phyloP scores from a whole-genome alignment of 2,113 vertebrate species.

The Ciconia maguari region DNA sequence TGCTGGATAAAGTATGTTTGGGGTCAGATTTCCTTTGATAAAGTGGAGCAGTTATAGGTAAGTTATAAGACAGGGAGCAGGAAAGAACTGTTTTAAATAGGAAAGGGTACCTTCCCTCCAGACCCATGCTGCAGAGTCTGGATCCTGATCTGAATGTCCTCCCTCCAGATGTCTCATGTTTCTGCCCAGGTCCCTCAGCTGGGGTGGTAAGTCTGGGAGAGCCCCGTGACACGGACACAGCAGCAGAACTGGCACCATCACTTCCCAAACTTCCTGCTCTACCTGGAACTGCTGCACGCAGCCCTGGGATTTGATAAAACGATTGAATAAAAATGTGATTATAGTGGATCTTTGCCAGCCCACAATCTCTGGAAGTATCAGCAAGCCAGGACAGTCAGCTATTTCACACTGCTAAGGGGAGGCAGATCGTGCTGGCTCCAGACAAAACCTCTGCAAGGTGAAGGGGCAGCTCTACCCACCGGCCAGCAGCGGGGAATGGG shows the following conservation, averaged over 20 bases:
- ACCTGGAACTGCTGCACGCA: neutral
- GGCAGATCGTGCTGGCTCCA: neutral
- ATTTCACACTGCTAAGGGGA: rapidly evolving
- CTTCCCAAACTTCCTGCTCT: neutral
- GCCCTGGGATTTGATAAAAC: neutral
- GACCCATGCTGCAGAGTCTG: neutral
- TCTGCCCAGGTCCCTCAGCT: neutral
- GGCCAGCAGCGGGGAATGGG: neutral
- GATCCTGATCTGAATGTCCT: neutral
- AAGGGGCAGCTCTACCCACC: neutral
- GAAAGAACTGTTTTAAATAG: neutral
- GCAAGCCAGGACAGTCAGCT: neutral
- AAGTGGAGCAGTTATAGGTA: neutral
- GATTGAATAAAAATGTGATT: neutral
- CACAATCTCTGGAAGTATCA: neutral
- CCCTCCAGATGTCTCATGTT: neutral
- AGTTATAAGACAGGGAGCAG: neutral
- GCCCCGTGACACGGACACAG: neutral
- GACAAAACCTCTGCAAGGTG: neutral
- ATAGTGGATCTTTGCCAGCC: neutral
- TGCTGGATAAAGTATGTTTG: neutral
- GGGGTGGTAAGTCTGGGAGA: neutral
- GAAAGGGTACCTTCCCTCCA: neutral
- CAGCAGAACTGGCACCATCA: neutral
- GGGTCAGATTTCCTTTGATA: neutral